Evolutionary conservation across 2,113 vertebrate genomes (phyloP), one percentile per base, ranked within the genome.

Genomic region (Microcebus murinus): DNA sequence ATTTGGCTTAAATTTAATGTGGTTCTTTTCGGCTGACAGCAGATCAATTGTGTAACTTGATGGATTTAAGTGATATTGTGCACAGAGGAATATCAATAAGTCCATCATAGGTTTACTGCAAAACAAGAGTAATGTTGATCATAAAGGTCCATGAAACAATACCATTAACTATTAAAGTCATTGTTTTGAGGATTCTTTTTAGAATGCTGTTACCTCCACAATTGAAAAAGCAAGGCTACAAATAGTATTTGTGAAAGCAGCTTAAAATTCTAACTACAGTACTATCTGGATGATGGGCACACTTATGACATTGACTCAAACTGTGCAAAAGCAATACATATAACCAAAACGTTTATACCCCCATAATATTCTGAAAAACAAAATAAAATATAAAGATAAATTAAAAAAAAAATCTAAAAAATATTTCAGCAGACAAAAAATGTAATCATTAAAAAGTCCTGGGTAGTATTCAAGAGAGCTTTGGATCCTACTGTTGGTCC

Each of bases 21-120:
- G 98, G 39, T 98, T 99, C 42, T 99, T 99, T 96, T 99, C 99
- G 93, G 98, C 96, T 82, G 99, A 99, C 86, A 99, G 90, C 76
- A 99, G 98, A 81, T 99, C 99, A 94, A 99, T 99, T 31, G 99
- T 99, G 97, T 99, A 98, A 97, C 99, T 98, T 31, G 99, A 99
- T 14, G 99, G 99, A 98, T 99, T 99, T 98, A 99, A 99, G 98
- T 99, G 99, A 98, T 99, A 99, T 91, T 99, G 98, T 48, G 99
- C 99, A 97, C 99, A 99, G 71, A 99, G 99, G 89, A 98, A 99
- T 94, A 99, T 99, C 85, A 99, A 94, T 68, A 99, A 98, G 98
- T 99, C 99, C 99, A 99, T 99, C 97, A 99, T 98, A 48, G 99
- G 99, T 98, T 99, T 99, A 98, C 99, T 99, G 98, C 85, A 98